These are phyloP conservation scores for Hydroisotoma schaefferi DNA, from an alignment of 2,888 invertebrate genomes.

Conservation along the genomic window DNA sequence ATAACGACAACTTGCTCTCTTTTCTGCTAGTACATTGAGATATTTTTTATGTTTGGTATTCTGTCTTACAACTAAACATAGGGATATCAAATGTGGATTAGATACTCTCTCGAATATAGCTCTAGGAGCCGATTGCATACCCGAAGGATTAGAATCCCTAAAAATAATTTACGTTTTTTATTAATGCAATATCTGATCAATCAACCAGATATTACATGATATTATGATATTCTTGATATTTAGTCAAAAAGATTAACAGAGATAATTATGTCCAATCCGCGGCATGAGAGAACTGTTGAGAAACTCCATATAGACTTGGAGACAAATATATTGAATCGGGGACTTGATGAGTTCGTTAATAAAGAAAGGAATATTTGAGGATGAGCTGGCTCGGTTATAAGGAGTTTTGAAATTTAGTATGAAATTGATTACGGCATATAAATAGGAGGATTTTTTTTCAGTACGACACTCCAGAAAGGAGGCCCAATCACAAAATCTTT, in stretches of 20 bases:
- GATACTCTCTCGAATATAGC: slow-evolving; percentile 68
- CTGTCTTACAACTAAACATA: slow-evolving; percentile 71
- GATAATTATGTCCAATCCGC: slow-evolving; percentile 52
- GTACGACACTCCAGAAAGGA: too few relatives aligned
- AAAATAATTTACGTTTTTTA: slow-evolving; percentile 58
- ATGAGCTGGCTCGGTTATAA: too few relatives aligned
- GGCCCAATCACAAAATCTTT: too few relatives aligned
- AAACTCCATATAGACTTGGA: slow-evolving; percentile 79
- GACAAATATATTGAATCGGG: slow-evolving; percentile 67
- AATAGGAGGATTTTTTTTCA: too few relatives aligned
- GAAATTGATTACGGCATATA: too few relatives aligned
- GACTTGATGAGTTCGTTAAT: too few relatives aligned
- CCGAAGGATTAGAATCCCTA: slow-evolving; percentile 76
- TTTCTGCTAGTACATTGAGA: neutral
- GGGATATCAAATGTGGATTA: slow-evolving; percentile 70
- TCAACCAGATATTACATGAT: neutral
- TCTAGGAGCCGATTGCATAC: slow-evolving; percentile 70
- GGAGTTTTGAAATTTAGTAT: slow-evolving; percentile 69
- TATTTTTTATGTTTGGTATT: slow-evolving; percentile 52
- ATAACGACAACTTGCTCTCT: neutral
- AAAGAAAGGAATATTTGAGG: too few relatives aligned
- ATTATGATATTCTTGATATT: slow-evolving; percentile 65
- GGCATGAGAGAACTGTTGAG: slow-evolving; percentile 77
- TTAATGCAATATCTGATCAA: neutral
- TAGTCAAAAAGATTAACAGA: slow-evolving; percentile 35